A percentile compares a stretch with the other conserved stretches of the same genome.
Evolutionary conservation across 1,140 invertebrate species (phyloP).

Genomic region (Drosophila tani): DNA sequence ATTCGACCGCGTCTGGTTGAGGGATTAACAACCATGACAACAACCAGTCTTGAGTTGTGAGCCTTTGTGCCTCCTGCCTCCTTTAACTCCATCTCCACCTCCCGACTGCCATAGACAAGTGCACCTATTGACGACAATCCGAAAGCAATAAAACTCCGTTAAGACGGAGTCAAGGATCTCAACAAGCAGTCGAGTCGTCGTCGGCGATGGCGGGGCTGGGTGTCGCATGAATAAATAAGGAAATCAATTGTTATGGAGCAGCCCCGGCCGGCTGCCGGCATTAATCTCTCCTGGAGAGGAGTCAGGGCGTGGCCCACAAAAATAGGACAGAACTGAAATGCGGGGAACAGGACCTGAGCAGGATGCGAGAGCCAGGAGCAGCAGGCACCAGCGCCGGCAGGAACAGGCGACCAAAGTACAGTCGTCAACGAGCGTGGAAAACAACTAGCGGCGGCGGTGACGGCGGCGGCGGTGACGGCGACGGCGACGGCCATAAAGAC

Average conservation of each 20-base stretch:
- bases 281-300: conserved; percentile 56
- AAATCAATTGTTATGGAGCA: conserved; percentile 76
- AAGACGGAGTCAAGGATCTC: conserved; percentile 39
- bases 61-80: not conserved
- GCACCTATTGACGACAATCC: conserved; percentile 39
- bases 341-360: conserved; percentile 28
- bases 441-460: conserved; percentile 48
- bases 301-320: conserved; percentile 56
- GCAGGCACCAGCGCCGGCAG: conserved; percentile 5
- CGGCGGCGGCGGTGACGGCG: not conserved
- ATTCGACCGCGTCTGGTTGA: conserved; percentile 39
- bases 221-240: conserved; percentile 57
- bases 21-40: conserved; percentile 71
- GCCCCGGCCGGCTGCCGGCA: conserved; percentile 35
- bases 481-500: conserved; percentile 71
- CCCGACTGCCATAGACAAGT: conserved; percentile 13
- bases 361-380: conserved; percentile 21
- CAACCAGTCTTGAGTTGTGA: conserved; percentile 8
- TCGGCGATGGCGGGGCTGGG: not conserved
- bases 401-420: conserved; percentile 70
- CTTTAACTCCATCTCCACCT: not conserved
- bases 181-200: conserved; percentile 1
- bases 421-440: conserved; percentile 77
- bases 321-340: conserved; percentile 46
- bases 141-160: conserved; percentile 49